Evolutionary conservation across 2,113 vertebrate genomes (phyloP).

Genomic region (Xiphophorus maculatus): DNA sequence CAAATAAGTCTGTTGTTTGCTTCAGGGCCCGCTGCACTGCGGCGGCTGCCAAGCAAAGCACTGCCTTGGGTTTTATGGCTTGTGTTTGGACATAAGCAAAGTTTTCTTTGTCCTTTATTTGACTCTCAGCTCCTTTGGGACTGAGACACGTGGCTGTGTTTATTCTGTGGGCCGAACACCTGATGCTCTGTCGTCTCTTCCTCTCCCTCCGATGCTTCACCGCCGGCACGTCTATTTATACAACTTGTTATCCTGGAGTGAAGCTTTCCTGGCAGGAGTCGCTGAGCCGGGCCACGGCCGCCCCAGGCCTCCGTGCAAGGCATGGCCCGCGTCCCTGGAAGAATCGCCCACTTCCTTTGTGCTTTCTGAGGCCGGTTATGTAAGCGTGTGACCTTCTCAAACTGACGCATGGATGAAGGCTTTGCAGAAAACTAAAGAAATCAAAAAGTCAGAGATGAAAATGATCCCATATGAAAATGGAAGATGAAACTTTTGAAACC

Average conservation of each 20-base stretch:
- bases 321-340: conserved; percentile 26
- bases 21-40: conserved; percentile 20
- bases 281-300: conserved; percentile 49
- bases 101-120: conserved; percentile 13
- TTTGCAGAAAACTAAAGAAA: background rate
- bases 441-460: background rate
- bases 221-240: conserved; percentile 82
- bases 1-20: conserved; percentile 49
- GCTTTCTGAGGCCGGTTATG: conserved; percentile 41
- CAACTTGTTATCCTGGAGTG: conserved; percentile 81
- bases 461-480: background rate
- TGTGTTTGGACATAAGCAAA: conserved; percentile 8
- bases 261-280: conserved; percentile 81
- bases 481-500: background rate
- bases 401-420: conserved; percentile 23
- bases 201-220: conserved; percentile 35
- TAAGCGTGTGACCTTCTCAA: conserved; percentile 41
- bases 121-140: conserved; percentile 7
- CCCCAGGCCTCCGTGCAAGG: conserved; percentile 28
- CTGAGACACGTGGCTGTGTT: conserved; percentile 1
- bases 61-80: conserved; percentile 19
- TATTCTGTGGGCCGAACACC: conserved; percentile 26
- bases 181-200: conserved; percentile 39
- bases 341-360: conserved; percentile 37
- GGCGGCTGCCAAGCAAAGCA: conserved; percentile 54